Evolutionary conservation across 2,888 invertebrate species (phyloP).

Genomic region (Ecliptopera silaceata): DNA sequence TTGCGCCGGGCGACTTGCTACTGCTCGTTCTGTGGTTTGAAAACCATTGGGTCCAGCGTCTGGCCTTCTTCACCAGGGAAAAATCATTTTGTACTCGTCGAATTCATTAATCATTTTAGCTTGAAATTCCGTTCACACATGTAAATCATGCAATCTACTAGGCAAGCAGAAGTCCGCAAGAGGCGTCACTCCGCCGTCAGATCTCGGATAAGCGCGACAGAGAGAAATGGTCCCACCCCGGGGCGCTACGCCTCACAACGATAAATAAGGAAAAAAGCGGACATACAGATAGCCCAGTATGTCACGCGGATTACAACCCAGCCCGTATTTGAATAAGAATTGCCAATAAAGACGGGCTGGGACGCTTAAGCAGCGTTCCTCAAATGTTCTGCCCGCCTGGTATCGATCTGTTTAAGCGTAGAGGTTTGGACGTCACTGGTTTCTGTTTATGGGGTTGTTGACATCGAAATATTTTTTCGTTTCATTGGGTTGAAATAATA

Average conservation of each 20-base stretch:
- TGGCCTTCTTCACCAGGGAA: too few relatives aligned
- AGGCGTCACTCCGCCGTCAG: conserved; percentile 74
- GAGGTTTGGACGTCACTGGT: conserved; percentile 38
- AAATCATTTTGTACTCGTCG: not conserved
- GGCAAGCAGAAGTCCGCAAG: conserved; percentile 61
- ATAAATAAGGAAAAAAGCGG: conserved; percentile 76
- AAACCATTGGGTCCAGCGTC: too few relatives aligned
- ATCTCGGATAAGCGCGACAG: conserved; percentile 77
- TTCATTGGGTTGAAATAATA: not conserved
- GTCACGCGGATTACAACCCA: conserved; percentile 73
- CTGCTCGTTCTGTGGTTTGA: not conserved
- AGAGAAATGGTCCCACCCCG: conserved; percentile 73
- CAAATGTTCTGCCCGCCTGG: conserved; percentile 60
- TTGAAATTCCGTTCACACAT: conserved; percentile 12
- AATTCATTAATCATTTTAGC: too few relatives aligned
- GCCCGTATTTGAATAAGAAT: conserved; percentile 79
- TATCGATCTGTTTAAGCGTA: conserved; percentile 60
- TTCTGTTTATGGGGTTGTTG: conserved; percentile 32
- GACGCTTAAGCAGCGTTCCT: conserved; percentile 59
- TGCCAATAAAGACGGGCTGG: conserved; percentile 66
- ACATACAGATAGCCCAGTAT: conserved; percentile 72
- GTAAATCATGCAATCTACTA: conserved; percentile 50
- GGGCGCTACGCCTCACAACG: conserved; percentile 45
- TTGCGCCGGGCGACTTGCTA: not conserved
- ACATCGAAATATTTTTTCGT: conserved; percentile 9